Evolutionary conservation across 1,140 invertebrate genomes (phyloP), one percentile per base, ranked within the genome.

Genomic region (Listronotus bonariensis): DNA sequence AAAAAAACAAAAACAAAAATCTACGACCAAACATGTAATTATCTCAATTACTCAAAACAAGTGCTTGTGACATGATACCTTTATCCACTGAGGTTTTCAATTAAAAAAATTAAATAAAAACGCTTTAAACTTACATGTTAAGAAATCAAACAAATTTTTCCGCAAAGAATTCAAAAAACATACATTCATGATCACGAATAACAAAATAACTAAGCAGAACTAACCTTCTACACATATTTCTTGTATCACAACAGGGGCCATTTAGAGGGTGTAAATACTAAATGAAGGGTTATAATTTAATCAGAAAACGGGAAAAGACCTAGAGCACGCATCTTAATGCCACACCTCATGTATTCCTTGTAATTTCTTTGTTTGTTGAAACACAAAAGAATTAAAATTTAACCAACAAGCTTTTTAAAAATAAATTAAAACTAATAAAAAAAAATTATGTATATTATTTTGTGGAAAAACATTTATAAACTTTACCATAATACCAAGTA

Each of bases 231-330:
- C 40, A 51, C 48, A 60, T 60, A 60, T 62, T 53, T 52, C 49
- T 64, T 64, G 20, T 55, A 64, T 65, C 63, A 59, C 63, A 55
- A 20, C 51, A 65, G 56, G 63, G 31, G 34, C 12, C 46, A 55
- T 34, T 54, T 48, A 57, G 45, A 54, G 65, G 65, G 60, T 64
- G 36, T 53, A 67, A 65, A 57, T 51, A 61, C 59, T 49, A 60
- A 69, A 68, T 68, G 72, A 74, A 77, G 72, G 70, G 68, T 74
- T 75, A 76, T 76, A 76, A 76, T 77, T 77, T 75, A 77, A 77
- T 77, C 70, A 69, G 71, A 74, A 68, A 68, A 59, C 59, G 64
- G 62, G 65, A 36, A 74, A 73, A 74, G 71, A 65, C 67, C 63
- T 72, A 36, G 51, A 74, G 68, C 76, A 77, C 76, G 76, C 76